These are phyloP conservation scores for Lophochroa leadbeateri DNA, from an alignment of 2,113 vertebrate species.

Conservation along the genomic window DNA sequence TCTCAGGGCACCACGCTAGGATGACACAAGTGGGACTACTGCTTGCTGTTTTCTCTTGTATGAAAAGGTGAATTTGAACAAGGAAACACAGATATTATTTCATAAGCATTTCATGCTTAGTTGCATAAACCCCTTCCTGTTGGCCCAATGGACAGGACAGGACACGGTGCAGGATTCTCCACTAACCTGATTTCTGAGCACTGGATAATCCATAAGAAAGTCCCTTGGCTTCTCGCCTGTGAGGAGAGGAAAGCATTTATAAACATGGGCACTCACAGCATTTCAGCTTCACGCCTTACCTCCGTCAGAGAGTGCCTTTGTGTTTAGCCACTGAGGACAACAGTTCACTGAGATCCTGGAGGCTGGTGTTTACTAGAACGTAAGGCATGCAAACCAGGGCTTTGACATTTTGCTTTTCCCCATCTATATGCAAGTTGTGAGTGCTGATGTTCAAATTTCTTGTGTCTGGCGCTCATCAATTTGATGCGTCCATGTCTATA, in stretches of 20 bases:
- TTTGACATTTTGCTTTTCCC: neutral
- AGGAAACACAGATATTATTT: neutral
- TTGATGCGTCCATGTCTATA: neutral
- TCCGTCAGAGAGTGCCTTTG: neutral
- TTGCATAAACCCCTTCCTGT: neutral
- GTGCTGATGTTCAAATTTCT: neutral
- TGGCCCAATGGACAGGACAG: neutral
- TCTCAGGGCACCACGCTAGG: slow-evolving; percentile 30
- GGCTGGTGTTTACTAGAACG: neutral
- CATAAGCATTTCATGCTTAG: neutral
- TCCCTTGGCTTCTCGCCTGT: slow-evolving; percentile 82
- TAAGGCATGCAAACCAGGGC: neutral
- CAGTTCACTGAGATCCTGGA: neutral
- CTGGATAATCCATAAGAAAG: slow-evolving; percentile 75
- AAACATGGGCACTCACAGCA: neutral
- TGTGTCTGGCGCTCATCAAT: neutral
- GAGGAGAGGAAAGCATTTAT: slow-evolving; percentile 37
- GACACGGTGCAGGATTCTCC: neutral
- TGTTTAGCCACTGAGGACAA: neutral
- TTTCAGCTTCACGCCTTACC: neutral
- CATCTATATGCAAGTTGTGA: neutral
- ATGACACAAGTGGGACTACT: slow-evolving; percentile 44
- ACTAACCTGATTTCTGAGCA: slow-evolving; percentile 81
- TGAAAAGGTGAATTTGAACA: neutral
- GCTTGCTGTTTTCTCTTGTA: neutral